Percentiles rank a stretch among this genome's conserved stretches.
Evolutionary conservation across 2,797 vertebrate genomes (phyloP).

Genomic region (Brotula barbata): DNA sequence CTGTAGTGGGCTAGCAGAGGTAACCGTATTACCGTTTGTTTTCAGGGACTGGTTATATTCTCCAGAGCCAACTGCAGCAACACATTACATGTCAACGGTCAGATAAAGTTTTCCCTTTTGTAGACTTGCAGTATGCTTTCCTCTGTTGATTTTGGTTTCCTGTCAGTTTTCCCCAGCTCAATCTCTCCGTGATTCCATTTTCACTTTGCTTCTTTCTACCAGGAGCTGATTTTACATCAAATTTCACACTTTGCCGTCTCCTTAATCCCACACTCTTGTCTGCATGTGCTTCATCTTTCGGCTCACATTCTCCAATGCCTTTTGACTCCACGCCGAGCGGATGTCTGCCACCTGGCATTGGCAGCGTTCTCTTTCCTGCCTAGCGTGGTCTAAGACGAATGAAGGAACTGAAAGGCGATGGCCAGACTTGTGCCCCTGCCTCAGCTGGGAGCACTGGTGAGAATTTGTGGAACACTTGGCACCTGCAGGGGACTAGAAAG

Average conservation of each 20-base stretch:
- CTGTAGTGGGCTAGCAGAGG: constrained; percentile 11
- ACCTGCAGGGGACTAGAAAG: constrained; percentile 39
- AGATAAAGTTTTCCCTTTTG: neutral
- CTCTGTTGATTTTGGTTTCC: too few species aligned
- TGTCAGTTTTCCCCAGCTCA: neutral
- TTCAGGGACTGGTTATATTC: constrained; percentile 19
- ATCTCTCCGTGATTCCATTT: neutral
- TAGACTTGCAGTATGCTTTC: neutral
- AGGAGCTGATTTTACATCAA: constrained; percentile 19
- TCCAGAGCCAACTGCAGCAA: constrained; percentile 6
- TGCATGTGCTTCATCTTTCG: constrained; percentile 32
- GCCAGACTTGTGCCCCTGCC: constrained; percentile 10
- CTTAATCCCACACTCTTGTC: constrained; percentile 32
- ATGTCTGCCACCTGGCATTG: constrained; percentile 52
- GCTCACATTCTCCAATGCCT: constrained; percentile 46
- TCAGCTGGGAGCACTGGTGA: constrained; percentile 30
- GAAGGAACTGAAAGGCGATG: constrained; percentile 17
- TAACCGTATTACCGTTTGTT: constrained; percentile 33
- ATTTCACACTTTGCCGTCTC: constrained; percentile 11
- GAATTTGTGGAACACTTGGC: constrained; percentile 33
- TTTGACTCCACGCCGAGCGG: constrained; percentile 47
- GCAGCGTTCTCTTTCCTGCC: constrained; percentile 47
- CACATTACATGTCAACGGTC: constrained; percentile 22
- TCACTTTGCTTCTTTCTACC: neutral
- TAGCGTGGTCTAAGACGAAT: constrained; percentile 9